Base-by-base conservation (phyloP, 2,797 vertebrate species). In the Notolepis coatsorum region DNA sequence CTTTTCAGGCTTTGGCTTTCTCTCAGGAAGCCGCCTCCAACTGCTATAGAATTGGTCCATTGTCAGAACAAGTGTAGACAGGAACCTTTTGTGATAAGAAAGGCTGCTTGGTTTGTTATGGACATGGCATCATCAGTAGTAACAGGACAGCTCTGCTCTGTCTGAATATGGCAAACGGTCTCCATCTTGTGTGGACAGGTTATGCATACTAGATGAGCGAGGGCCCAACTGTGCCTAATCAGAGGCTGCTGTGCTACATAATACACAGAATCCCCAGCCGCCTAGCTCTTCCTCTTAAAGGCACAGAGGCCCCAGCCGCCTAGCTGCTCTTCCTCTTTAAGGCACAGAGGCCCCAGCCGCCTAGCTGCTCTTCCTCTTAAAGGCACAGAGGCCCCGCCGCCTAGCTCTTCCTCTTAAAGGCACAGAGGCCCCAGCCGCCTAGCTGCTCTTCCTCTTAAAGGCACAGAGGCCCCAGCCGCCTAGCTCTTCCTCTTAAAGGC, bases 261-360 rank as follows among this genome's bases (percentile, higher is more conserved):
- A 77, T 65, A 60, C 60, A 69, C 59, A 71, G 57, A 77, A 59
- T 79, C 71, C 74, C 55, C 52, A 46, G 58, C 54, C 27, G 15
- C 55, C 55, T 47, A 65, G 51, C 62, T 69, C 57, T 51, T 66
- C 18, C 39, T 64, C 69, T 54, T 77, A 68, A 77, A 76, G 48
- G 37, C 70, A 30, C 56, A 76, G 18, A 54, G 55, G 35, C 61
- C 35, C 71, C 25, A 56, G 21, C 23, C 31, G 18, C 17, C 6
- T 52, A 27, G 21, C 24, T 25, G 25, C 27, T 9, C 4, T 41
- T 27, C 10, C 6, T n/a, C n/a, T n/a, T n/a, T n/a, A n/a, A n/a
- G n/a, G n/a, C n/a, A n/a, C n/a, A n/a, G n/a, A 54, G 55, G 35
- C 61, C 35, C 71, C 25, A 56, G 21, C 23, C 31, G 18, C 17